These are phyloP conservation scores for Patella caerulea DNA, from an alignment of 2,888 invertebrate species.

Conservation along the genomic window DNA sequence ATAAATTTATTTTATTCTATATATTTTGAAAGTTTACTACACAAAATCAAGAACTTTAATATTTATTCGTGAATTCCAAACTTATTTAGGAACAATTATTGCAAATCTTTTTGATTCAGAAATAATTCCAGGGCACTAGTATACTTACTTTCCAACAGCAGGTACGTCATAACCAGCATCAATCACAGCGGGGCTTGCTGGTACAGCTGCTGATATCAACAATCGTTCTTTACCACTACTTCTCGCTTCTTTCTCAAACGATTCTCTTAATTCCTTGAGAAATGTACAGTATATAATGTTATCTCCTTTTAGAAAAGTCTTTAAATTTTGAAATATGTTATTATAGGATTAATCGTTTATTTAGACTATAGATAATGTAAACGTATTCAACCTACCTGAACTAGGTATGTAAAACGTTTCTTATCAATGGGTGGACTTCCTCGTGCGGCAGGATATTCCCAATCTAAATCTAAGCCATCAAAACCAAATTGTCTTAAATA, in stretches of 20 bases:
- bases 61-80: too few relatives aligned
- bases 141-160: conserved; percentile 36
- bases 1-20: too few relatives aligned
- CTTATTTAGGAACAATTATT: too few relatives aligned
- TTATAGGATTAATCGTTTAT: too few relatives aligned
- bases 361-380: not conserved
- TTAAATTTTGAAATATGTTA: too few relatives aligned
- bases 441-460: not conserved
- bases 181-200: conserved; percentile 42
- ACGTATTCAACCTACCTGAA: not conserved
- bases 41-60: not conserved
- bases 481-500: conserved; percentile 1
- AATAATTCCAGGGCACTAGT: not conserved
- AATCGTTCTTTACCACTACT: conserved; percentile 36
- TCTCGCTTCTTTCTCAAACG: conserved; percentile 42
- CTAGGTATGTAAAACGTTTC: not conserved
- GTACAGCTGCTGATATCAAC: conserved; percentile 54
- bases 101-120: too few relatives aligned
- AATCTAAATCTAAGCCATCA: conserved; percentile 10
- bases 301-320: too few relatives aligned
- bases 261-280: conserved; percentile 17
- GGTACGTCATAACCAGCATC: conserved; percentile 50
- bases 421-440: conserved; percentile 1
- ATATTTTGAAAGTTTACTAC: not conserved
- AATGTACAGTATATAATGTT: not conserved